Evolutionary conservation across 1,140 invertebrate species (phyloP), one percentile per base, ranked within the genome.

Genomic region (Caenorhabditis inopinata): DNA sequence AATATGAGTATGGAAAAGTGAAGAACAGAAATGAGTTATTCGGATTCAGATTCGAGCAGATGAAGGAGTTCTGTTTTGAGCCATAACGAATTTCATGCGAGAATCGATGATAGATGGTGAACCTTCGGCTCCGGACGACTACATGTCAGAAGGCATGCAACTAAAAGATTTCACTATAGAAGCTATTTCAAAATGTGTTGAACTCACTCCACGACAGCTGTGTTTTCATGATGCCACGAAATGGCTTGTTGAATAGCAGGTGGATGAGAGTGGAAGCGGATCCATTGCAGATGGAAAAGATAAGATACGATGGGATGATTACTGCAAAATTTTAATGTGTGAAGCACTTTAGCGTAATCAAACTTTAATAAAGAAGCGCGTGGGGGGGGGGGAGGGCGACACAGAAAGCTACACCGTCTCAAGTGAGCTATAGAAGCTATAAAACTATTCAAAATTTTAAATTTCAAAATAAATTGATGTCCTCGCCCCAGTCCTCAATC

Each of bases 191-290:
- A 38, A 68, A 68, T 38, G 23, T 38, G 35, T 29, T 68, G 58
- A n/a, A n/a, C n/a, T 68, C 38, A 68, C 58, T 32, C 58, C 58
- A 68, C 21, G 32, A 68, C 58, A 68, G 58, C 58, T 68, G 58
- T 25, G 58, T 12, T 68, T 68, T 68, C 58, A 68, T 68, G 21
- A 32, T 68, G 27, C 27, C 32, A 38, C 58, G 58, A 68, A 68
- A 68, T 68, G 58, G 58, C 58, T 68, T 68, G n/a, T 68, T 68
- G 58, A 32, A 68, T 23, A 68, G 32, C 58, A 68, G 58, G 58
- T 68, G 58, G 32, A 68, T 42, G 29, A 68, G 58, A 35, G 58
- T 68, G 32, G 58, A 38, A 42, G 58, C 58, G 0, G 58, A 35
- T 38, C 58, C 58, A 38, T 68, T 29, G 32, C 58, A 68, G 23